Conservation (phyloP, 2,888 invertebrate species). For the Unio pictorum region DNA sequence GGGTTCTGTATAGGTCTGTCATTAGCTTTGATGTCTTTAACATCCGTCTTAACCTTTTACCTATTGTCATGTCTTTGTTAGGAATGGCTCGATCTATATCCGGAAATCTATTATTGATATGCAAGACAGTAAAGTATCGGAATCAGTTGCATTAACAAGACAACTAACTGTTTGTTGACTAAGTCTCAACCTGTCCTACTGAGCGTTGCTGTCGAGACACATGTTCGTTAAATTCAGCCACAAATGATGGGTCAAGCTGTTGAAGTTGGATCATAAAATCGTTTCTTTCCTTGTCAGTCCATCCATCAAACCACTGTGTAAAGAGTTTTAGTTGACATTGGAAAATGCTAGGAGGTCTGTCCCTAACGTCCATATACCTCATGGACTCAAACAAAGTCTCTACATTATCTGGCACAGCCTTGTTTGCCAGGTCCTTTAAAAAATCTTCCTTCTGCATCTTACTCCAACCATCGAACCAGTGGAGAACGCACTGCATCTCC, state of each 20-base stretch:
- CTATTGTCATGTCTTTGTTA: too few relatives aligned
- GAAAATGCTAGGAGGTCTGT: conserved; percentile 70
- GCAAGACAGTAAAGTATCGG: too few relatives aligned
- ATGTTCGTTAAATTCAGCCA: conserved; percentile 61
- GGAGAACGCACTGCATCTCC: conserved; percentile 60
- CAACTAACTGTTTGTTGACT: too few relatives aligned
- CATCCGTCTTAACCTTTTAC: too few relatives aligned
- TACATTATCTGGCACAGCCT: conserved; percentile 61
- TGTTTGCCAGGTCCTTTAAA: conserved; percentile 59
- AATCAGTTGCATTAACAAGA: too few relatives aligned
- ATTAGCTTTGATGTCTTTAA: too few relatives aligned
- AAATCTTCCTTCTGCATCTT: conserved; percentile 60
- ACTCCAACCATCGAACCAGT: conserved; percentile 66
- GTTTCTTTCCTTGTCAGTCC: conserved; percentile 66
- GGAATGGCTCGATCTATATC: too few relatives aligned
- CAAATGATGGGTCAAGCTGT: conserved; percentile 64
- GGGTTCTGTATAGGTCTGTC: too few relatives aligned
- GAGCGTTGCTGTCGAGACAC: conserved; percentile 8
- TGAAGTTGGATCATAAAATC: conserved; percentile 64
- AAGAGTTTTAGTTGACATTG: conserved; percentile 72
- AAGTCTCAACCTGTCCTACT: too few relatives aligned
- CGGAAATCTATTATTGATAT: too few relatives aligned
- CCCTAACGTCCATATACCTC: conserved; percentile 54
- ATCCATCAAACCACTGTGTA: conserved; percentile 69
- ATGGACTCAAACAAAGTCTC: conserved; percentile 62